Evolutionary conservation across 1,140 invertebrate genomes (phyloP).

Genomic region (Brachionus manjavacas): DNA sequence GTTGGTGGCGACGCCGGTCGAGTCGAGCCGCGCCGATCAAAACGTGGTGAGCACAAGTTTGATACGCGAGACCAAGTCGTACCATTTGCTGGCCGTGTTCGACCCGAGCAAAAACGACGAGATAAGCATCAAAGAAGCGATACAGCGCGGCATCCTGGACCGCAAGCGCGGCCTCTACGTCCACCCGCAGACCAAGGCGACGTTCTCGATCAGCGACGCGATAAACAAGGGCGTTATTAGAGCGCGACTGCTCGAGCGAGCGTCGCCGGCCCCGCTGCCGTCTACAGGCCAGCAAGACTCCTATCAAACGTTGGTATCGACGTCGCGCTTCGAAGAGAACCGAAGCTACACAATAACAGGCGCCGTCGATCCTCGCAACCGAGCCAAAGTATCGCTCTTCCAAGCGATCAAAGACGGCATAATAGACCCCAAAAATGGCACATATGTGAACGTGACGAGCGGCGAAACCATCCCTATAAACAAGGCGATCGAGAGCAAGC

Average conservation of each 20-base stretch:
- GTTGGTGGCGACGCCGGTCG: constrained; percentile 8
- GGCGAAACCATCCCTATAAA: constrained; percentile 62
- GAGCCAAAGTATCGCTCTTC: constrained; percentile 70
- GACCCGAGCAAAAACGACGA: constrained; percentile 52
- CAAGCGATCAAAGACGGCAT: constrained; percentile 78
- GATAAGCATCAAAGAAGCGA: constrained; percentile 52
- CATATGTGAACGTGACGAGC: constrained; percentile 70
- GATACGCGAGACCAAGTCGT: constrained; percentile 39
- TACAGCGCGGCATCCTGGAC: constrained; percentile 50
- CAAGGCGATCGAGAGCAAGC: constrained; percentile 59
- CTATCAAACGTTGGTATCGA: constrained; percentile 44
- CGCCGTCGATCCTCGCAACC: constrained; percentile 75
- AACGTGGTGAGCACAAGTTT: constrained; percentile 32
- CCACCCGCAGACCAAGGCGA: not conserved
- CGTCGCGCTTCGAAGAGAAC: constrained; percentile 48
- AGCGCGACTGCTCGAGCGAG: constrained; percentile 43
- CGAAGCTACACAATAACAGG: constrained; percentile 58
- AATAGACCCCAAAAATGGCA: constrained; percentile 70
- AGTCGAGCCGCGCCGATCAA: constrained; percentile 13
- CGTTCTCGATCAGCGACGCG: constrained; percentile 35
- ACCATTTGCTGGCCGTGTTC: constrained; percentile 21
- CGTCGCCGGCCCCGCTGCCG: not conserved
- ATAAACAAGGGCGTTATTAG: constrained; percentile 51
- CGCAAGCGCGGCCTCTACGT: constrained; percentile 44
- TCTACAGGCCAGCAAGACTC: too few relatives aligned